Evolutionary conservation across 2,888 invertebrate species (phyloP).

Genomic region (Drosophila neonasuta): DNA sequence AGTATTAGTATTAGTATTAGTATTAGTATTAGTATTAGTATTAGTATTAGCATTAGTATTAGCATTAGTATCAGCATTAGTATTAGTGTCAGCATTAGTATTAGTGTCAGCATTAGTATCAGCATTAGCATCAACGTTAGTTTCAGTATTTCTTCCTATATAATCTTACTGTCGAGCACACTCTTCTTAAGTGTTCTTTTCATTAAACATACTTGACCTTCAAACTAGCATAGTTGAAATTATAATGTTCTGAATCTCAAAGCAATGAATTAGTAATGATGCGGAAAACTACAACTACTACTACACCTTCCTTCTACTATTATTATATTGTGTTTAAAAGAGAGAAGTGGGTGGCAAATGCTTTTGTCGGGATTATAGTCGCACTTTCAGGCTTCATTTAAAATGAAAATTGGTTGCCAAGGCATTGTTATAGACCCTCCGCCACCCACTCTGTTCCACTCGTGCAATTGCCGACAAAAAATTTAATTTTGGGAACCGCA

Average conservation of each 20-base stretch:
- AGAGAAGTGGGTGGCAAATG: neutral
- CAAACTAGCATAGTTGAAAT: neutral
- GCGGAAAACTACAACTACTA: neutral
- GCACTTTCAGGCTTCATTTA: slow-evolving; percentile 41
- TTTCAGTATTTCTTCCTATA: too few species aligned
- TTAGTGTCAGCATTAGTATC: too few species aligned
- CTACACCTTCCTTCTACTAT: neutral
- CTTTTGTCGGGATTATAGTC: neutral
- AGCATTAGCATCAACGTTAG: too few species aligned
- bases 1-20: too few species aligned
- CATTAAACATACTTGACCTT: slow-evolving; percentile 3
- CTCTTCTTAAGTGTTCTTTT: neutral
- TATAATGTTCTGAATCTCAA: neutral
- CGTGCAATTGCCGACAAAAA: slow-evolving; percentile 2
- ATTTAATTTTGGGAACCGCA: slow-evolving; percentile 35
- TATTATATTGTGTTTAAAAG: neutral
- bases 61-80: too few species aligned
- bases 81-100: too few species aligned
- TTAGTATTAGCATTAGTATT: too few species aligned
- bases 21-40: too few species aligned
- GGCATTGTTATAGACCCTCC: slow-evolving; percentile 1
- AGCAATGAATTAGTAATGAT: slow-evolving; percentile 21
- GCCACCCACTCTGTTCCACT: slow-evolving; percentile 5
- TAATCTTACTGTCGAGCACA: neutral
- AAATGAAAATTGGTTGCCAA: slow-evolving; percentile 45